Percentiles rank a stretch among this genome's conserved stretches.
These are phyloP conservation scores for Synanthedon myopaeformis DNA, from an alignment of 2,888 invertebrate species.

Conservation along the genomic window DNA sequence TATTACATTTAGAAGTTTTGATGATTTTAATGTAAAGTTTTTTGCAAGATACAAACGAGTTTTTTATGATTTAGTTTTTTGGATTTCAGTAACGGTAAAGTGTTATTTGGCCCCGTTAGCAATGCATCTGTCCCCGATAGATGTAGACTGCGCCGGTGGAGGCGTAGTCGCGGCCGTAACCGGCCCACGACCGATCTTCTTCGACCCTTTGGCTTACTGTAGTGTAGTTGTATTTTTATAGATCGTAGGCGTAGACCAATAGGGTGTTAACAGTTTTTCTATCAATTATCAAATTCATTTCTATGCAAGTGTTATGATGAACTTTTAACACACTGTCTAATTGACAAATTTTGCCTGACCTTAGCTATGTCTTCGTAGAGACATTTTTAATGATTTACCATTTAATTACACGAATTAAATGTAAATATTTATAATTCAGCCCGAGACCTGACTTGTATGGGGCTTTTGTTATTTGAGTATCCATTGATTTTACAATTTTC, in stretches of 20 bases:
- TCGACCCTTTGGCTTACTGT: constrained; percentile 66
- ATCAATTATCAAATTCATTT: constrained; percentile 64
- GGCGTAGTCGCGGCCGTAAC: constrained; percentile 26
- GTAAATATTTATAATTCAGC: constrained; percentile 64
- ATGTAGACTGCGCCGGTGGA: constrained; percentile 33
- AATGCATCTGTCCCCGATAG: constrained; percentile 71
- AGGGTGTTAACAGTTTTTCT: constrained; percentile 69
- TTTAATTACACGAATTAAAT: constrained; percentile 55
- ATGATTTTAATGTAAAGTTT: constrained; percentile 68
- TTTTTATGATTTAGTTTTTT: constrained; percentile 70
- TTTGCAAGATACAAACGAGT: constrained; percentile 67
- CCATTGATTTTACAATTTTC: constrained; percentile 47
- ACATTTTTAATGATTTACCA: constrained; percentile 56
- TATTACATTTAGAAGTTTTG: constrained; percentile 74
- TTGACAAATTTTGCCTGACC: constrained; percentile 61
- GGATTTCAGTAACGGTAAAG: constrained; percentile 69
- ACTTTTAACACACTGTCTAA: constrained; percentile 58
- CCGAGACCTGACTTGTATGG: constrained; percentile 55
- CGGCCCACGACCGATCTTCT: constrained; percentile 42
- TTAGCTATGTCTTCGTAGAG: constrained; percentile 67
- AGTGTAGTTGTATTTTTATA: constrained; percentile 66
- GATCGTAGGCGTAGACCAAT: constrained; percentile 68
- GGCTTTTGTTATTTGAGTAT: constrained; percentile 58
- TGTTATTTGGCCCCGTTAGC: constrained; percentile 72
- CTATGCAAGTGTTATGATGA: constrained; percentile 65